Percentiles rank a stretch among this genome's conserved stretches.
phyloP scores from a whole-genome alignment of 2,113 vertebrate species.

The Syngnathus typhle region DNA sequence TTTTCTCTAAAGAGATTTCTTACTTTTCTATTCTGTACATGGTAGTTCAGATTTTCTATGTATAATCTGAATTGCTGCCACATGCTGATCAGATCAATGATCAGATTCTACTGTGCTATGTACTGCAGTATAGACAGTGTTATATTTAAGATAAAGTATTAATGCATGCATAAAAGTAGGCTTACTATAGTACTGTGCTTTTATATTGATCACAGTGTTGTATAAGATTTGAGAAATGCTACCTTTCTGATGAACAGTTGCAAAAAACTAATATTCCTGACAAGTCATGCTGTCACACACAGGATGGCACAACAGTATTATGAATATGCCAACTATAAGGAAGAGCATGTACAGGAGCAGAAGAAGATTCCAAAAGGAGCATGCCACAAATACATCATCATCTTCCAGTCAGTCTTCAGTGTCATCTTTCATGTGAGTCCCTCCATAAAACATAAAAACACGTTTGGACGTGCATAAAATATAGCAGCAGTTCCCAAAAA shows the following conservation, averaged over 20 bases:
- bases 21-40: no score
- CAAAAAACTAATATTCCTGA: background rate
- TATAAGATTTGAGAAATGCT: background rate
- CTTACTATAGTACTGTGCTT: no score
- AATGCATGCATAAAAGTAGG: no score
- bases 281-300: background rate
- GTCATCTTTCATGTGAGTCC: slow-evolving; percentile 81
- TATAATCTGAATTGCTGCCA: no score
- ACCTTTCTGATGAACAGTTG: background rate
- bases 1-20: no score
- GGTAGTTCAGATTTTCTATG: no score
- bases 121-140: no score
- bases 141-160: no score
- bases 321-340: slow-evolving; percentile 83
- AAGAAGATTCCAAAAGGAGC: slow-evolving; percentile 72
- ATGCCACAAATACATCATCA: slow-evolving; percentile 76
- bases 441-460: background rate
- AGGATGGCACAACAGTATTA: slow-evolving; percentile 96
- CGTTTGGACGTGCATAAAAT: background rate
- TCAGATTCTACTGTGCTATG: no score
- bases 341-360: slow-evolving; percentile 81
- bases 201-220: background rate
- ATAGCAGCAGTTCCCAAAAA: background rate
- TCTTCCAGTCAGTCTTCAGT: slow-evolving; percentile 87
- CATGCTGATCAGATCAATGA: no score